phyloP scores from a whole-genome alignment of 2,113 vertebrate species.

The Silurus asotus region DNA sequence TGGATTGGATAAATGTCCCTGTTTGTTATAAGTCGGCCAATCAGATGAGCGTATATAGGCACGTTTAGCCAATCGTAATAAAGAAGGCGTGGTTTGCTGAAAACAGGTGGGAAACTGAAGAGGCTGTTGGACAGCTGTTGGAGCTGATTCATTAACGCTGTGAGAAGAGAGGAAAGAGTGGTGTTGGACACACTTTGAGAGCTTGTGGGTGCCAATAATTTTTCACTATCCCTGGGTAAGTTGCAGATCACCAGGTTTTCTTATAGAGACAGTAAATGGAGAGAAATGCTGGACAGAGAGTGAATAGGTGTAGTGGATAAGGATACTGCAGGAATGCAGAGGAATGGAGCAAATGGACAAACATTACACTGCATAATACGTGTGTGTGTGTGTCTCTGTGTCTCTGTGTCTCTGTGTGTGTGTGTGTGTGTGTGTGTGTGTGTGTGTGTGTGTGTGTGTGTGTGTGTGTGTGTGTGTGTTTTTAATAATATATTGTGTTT shows the following conservation, averaged over 20 bases:
- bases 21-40: neutral
- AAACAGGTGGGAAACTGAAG: conserved; percentile 9
- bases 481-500: neutral
- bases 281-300: neutral
- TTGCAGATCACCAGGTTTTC: neutral
- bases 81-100: neutral
- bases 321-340: neutral
- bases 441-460: too few relatives aligned
- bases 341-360: neutral
- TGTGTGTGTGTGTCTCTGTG: neutral
- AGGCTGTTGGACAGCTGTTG: neutral
- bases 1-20: neutral
- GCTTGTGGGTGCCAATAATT: neutral
- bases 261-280: neutral
- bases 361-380: neutral
- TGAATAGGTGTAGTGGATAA: neutral
- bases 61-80: neutral
- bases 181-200: neutral
- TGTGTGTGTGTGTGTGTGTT: too few relatives aligned
- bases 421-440: too few relatives aligned
- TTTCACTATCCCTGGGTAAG: neutral
- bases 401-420: neutral
- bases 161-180: neutral
- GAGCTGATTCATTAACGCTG: neutral
- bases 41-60: neutral